Evolutionary conservation across 2,113 vertebrate genomes (phyloP).

Genomic region (Apodemus sylvaticus): DNA sequence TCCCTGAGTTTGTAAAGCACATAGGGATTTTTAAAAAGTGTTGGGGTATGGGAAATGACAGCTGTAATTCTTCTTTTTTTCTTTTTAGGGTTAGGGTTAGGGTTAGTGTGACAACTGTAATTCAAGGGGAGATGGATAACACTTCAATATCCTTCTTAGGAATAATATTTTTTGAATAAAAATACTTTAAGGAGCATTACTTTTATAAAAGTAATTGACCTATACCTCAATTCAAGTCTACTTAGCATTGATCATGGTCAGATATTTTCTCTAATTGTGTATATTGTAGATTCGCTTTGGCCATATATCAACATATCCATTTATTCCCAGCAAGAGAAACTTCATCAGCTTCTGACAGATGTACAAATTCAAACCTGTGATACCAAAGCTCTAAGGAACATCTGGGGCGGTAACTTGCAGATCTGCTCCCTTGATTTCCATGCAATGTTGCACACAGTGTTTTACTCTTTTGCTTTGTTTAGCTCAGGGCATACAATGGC

Average conservation of each 20-base stretch:
- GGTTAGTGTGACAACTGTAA: too few relatives aligned
- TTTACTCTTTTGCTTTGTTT: background rate
- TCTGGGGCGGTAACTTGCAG: background rate
- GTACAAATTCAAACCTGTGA: background rate
- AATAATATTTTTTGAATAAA: conserved; percentile 50
- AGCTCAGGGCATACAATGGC: background rate
- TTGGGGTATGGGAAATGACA: background rate
- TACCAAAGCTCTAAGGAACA: background rate
- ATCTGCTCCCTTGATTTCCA: background rate
- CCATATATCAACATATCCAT: background rate
- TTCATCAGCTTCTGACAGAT: conserved; percentile 32
- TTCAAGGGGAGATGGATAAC: background rate
- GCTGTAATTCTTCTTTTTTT: too few relatives aligned
- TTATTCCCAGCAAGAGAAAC: conserved; percentile 13
- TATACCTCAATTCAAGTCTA: background rate
- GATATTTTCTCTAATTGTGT: background rate
- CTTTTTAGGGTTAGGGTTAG: too few relatives aligned
- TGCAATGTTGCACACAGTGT: background rate
- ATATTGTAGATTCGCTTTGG: background rate
- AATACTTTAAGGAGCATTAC: background rate
- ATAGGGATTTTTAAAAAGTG: background rate
- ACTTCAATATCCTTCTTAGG: background rate
- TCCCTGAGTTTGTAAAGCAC: conserved; percentile 22
- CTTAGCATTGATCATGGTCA: background rate
- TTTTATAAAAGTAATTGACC: background rate